Conservation (phyloP, 2,888 invertebrate species). For the Celastrina argiolus region DNA sequence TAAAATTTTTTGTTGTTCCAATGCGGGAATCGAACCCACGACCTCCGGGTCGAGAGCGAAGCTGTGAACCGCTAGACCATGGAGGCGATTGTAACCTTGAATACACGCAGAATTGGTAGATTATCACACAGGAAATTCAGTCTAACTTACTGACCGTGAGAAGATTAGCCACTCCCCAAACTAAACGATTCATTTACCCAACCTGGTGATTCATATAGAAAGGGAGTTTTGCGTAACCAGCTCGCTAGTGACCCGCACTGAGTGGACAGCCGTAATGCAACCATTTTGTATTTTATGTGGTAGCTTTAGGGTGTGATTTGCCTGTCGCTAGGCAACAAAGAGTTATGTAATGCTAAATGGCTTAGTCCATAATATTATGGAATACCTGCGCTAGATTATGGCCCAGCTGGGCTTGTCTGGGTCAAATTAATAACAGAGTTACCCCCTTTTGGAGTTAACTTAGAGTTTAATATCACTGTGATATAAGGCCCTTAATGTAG, state of each 20-base stretch:
- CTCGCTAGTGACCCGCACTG: slow-evolving; percentile 5
- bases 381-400: no score
- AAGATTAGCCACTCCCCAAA: background rate
- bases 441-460: no score
- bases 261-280: slow-evolving; percentile 12
- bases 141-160: background rate
- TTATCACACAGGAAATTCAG: background rate
- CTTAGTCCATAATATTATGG: background rate
- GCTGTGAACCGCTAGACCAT: no score
- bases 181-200: slow-evolving; percentile 11
- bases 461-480: no score
- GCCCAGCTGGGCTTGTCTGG: no score
- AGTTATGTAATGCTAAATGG: background rate
- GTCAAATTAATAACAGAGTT: no score
- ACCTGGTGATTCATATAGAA: slow-evolving; percentile 24
- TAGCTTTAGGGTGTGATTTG: slow-evolving; percentile 6
- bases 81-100: no score
- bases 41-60: no score
- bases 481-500: no score
- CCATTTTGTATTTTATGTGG: slow-evolving; percentile 3
- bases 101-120: background rate
- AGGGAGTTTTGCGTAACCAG: slow-evolving; percentile 18
- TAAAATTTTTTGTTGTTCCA: no score
- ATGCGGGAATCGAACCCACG: no score
- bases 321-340: background rate